phyloP scores from a whole-genome alignment of 2,888 invertebrate genomes.

The Globia sparganii region DNA sequence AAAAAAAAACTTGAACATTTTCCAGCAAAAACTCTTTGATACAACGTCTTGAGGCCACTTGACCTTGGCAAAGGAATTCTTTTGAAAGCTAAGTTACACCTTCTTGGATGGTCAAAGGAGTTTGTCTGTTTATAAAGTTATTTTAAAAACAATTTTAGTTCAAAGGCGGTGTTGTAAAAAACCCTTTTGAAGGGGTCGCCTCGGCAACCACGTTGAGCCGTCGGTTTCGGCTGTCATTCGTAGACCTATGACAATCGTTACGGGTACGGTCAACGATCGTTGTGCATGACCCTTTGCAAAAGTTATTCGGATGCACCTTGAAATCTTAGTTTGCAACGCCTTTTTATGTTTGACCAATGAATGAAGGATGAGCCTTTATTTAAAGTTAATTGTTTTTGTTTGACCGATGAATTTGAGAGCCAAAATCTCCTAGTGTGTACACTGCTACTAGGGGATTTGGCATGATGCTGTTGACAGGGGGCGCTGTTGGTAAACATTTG shows the following conservation, averaged over 20 bases:
- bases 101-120: constrained; percentile 24
- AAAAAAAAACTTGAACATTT: constrained; percentile 36
- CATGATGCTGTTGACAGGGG: neutral
- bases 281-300: too few species aligned
- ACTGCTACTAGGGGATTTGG: neutral
- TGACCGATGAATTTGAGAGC: too few species aligned
- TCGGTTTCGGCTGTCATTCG: neutral
- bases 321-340: too few species aligned
- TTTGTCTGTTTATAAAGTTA: constrained; percentile 28
- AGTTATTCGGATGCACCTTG: too few species aligned
- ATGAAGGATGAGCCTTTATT: too few species aligned
- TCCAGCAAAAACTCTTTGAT: constrained; percentile 35
- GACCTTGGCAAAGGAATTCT: constrained; percentile 42
- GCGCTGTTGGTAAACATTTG: neutral
- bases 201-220: neutral
- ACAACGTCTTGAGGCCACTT: constrained; percentile 23
- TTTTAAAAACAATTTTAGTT: constrained; percentile 24
- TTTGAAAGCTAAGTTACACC: constrained; percentile 32
- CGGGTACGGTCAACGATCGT: too few species aligned
- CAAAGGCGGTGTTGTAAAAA: neutral
- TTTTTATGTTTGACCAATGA: too few species aligned
- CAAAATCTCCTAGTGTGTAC: too few species aligned
- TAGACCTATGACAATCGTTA: neutral
- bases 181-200: neutral
- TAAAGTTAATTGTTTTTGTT: too few species aligned